Conservation (phyloP, 1,140 invertebrate genomes). For the Epicauta chinensis region DNA sequence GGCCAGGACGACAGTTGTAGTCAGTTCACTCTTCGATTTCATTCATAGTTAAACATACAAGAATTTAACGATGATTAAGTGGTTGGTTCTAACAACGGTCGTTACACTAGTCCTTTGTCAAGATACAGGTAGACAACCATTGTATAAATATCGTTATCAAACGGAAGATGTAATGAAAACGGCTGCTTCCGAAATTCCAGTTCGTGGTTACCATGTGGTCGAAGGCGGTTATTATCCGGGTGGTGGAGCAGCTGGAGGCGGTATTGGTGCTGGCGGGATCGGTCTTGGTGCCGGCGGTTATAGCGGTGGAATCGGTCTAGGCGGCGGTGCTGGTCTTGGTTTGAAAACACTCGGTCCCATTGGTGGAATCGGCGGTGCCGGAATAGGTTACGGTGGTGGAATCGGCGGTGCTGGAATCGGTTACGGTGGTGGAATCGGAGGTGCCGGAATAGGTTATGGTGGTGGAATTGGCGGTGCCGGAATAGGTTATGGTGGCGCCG, state of each 20-base stretch:
- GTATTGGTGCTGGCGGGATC: slow-evolving; percentile 20
- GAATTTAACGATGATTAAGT: no score
- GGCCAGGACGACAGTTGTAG: background rate
- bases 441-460: slow-evolving; percentile 27
- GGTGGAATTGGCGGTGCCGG: slow-evolving; percentile 24
- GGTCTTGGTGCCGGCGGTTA: slow-evolving; percentile 11
- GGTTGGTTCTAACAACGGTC: no score
- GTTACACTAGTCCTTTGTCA: background rate
- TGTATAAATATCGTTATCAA: slow-evolving; percentile 36
- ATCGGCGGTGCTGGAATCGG: slow-evolving; percentile 36
- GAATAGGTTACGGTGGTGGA: slow-evolving; percentile 27
- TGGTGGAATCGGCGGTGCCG: slow-evolving; percentile 28
- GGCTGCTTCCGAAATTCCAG: slow-evolving; percentile 31
- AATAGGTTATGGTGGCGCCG: slow-evolving; percentile 19
- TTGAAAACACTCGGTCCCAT: slow-evolving; percentile 19
- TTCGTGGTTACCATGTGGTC: slow-evolving; percentile 32
- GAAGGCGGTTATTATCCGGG: slow-evolving; percentile 39
- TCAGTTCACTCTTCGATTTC: no score
- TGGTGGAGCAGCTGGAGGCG: slow-evolving; percentile 33
- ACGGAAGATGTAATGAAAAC: slow-evolving; percentile 39
- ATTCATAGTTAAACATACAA: no score
- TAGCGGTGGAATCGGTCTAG: slow-evolving; percentile 19
- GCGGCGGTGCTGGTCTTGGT: slow-evolving; percentile 20
- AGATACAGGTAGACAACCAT: slow-evolving; percentile 20
- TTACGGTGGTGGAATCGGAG: slow-evolving; percentile 39